Percentiles rank a stretch among this genome's conserved stretches.
These are phyloP conservation scores for Rhinogobio ventralis DNA, from an alignment of 2,797 vertebrate species.

Conservation along the genomic window DNA sequence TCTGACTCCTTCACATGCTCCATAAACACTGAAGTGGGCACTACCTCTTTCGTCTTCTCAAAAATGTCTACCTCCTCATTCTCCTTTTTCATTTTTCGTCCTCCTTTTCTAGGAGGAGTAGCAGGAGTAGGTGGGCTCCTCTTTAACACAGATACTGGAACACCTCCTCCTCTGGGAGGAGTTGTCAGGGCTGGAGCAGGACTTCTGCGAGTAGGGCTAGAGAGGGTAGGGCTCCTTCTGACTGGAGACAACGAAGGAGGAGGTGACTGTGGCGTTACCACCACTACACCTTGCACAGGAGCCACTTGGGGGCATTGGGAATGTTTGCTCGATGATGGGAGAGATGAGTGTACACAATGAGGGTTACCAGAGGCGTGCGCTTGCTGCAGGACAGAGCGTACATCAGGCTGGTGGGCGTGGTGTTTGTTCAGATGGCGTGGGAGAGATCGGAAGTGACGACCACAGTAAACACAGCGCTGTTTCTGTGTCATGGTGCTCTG, in stretches of 20 bases:
- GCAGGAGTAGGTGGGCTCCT: conserved; percentile 74
- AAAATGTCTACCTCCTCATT: conserved; percentile 64
- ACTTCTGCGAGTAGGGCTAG: conserved; percentile 51
- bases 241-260: conserved; percentile 66
- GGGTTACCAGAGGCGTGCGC: conserved; percentile 67
- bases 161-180: conserved; percentile 73
- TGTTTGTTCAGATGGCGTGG: conserved; percentile 82
- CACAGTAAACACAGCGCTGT: conserved; percentile 80
- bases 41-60: conserved; percentile 63
- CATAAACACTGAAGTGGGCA: conserved; percentile 43
- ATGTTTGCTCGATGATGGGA: conserved; percentile 50
- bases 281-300: conserved; percentile 41
- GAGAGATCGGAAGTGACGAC: conserved; percentile 81
- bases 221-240: conserved; percentile 62
- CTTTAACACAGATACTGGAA: conserved; percentile 76
- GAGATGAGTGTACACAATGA: conserved; percentile 58
- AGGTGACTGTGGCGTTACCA: conserved; percentile 65
- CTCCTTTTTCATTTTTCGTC: conserved; percentile 70
- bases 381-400: conserved; percentile 76
- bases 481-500: conserved; percentile 70
- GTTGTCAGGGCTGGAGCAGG: conserved; percentile 62
- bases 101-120: conserved; percentile 67
- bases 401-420: conserved; percentile 79
- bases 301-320: conserved; percentile 30
- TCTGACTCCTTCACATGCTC: conserved; percentile 58